phyloP scores from a whole-genome alignment of 2,113 vertebrate genomes.

The Pterocles burchelli region DNA sequence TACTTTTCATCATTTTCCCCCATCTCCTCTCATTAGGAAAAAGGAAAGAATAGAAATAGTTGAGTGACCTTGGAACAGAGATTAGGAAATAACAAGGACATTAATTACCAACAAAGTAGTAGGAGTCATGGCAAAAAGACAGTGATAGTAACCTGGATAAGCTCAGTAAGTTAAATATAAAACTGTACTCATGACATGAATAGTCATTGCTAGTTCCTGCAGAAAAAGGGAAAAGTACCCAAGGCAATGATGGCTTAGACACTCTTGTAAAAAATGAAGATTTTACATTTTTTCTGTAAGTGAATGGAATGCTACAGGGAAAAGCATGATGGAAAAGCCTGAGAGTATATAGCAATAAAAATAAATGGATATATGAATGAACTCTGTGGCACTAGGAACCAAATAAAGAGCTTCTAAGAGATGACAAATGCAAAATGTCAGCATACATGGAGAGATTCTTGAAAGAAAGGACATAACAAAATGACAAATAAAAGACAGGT shows the following conservation, averaged over 20 bases:
- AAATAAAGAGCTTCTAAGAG: neutral
- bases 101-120: neutral
- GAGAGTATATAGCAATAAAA: neutral
- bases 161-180: neutral
- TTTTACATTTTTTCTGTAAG: neutral
- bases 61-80: neutral
- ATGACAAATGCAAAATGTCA: conserved; percentile 16
- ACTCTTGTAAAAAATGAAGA: neutral
- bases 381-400: neutral
- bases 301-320: conserved; percentile 10
- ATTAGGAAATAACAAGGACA: neutral
- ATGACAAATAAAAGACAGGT: neutral
- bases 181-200: neutral
- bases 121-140: neutral
- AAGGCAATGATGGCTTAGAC: neutral
- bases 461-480: neutral
- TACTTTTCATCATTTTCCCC: neutral
- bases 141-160: neutral
- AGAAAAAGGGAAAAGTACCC: neutral
- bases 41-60: neutral
- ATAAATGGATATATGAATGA: neutral
- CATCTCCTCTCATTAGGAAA: neutral
- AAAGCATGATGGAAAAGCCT: neutral
- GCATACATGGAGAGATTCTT: neutral
- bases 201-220: neutral